These are phyloP conservation scores for Drosophila punjabiensis DNA, from an alignment of 1,140 invertebrate species.

Conservation along the genomic window DNA sequence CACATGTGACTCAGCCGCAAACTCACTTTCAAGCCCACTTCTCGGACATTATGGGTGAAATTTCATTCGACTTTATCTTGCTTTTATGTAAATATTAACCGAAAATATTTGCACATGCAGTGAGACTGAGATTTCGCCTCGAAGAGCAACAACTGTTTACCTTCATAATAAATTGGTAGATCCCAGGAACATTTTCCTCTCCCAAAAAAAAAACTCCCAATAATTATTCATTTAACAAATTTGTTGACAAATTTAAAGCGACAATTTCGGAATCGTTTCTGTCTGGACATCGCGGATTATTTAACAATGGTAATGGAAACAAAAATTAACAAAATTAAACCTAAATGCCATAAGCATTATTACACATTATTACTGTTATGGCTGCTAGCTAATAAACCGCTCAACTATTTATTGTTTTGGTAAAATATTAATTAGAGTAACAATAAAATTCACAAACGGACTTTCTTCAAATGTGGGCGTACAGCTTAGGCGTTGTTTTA, in stretches of 20 bases:
- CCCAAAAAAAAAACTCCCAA: conserved; percentile 10
- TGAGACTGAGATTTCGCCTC: conserved; percentile 51
- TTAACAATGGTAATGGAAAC: conserved; percentile 18
- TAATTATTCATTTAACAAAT: conserved; percentile 36
- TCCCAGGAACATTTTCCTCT: not conserved
- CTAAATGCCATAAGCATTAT: conserved; percentile 34
- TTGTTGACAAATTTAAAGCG: conserved; percentile 9
- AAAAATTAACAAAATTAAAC: conserved; percentile 33
- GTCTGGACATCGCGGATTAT: conserved; percentile 27
- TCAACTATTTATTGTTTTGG: conserved; percentile 25
- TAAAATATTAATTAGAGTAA: conserved; percentile 32
- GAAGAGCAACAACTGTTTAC: not conserved
- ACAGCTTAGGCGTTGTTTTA: conserved; percentile 19
- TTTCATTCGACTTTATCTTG: conserved; percentile 27
- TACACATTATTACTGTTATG: conserved; percentile 12
- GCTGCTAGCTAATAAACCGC: conserved; percentile 9
- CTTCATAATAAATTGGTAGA: conserved; percentile 15
- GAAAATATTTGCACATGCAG: conserved; percentile 59
- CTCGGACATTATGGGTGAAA: conserved; percentile 42
- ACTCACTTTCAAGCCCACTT: conserved; percentile 41
- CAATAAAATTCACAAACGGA: conserved; percentile 12
- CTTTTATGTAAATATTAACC: conserved; percentile 46
- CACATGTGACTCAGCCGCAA: conserved; percentile 38
- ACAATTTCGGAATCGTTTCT: conserved; percentile 28
- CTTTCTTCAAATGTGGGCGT: conserved; percentile 39